These are phyloP conservation scores for Drosophila seclusa DNA, from an alignment of 2,888 invertebrate genomes.

Conservation along the genomic window DNA sequence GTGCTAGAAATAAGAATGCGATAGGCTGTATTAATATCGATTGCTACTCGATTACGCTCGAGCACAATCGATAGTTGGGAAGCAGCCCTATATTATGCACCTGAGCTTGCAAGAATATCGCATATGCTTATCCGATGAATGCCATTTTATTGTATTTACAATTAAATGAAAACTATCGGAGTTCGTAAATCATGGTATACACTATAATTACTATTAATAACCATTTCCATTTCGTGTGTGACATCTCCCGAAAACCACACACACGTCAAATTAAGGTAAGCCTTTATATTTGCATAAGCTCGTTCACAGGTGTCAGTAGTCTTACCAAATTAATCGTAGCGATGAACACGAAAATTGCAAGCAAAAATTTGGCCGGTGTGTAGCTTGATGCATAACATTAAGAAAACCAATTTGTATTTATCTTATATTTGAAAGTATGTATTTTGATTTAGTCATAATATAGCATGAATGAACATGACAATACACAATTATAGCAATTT, in stretches of 20 bases:
- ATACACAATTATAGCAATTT: slow-evolving; percentile 56
- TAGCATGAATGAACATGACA: slow-evolving; percentile 51
- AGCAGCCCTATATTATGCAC: neutral
- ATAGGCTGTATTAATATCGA: slow-evolving; percentile 46
- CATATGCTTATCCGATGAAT: neutral
- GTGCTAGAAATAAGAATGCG: slow-evolving; percentile 58
- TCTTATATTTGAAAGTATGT: slow-evolving; percentile 71
- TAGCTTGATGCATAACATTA: too few relatives aligned
- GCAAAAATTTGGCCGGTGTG: neutral
- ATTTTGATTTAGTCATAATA: slow-evolving; percentile 68
- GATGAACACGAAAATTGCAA: neutral
- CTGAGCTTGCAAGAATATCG: neutral
- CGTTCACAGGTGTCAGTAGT: neutral
- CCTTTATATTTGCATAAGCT: neutral
- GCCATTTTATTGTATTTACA: neutral
- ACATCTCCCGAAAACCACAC: neutral
- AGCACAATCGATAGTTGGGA: slow-evolving; percentile 22
- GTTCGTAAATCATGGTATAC: neutral
- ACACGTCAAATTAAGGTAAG: neutral
- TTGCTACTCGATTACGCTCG: slow-evolving; percentile 11
- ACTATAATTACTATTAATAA: neutral
- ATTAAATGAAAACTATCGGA: neutral
- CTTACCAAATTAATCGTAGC: neutral
- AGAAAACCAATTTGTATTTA: slow-evolving; percentile 21
- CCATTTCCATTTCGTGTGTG: neutral